A percentile compares a stretch with the other conserved stretches of the same genome.
Conservation (phyloP, 2,113 vertebrate species). For the Arizona elegans region DNA sequence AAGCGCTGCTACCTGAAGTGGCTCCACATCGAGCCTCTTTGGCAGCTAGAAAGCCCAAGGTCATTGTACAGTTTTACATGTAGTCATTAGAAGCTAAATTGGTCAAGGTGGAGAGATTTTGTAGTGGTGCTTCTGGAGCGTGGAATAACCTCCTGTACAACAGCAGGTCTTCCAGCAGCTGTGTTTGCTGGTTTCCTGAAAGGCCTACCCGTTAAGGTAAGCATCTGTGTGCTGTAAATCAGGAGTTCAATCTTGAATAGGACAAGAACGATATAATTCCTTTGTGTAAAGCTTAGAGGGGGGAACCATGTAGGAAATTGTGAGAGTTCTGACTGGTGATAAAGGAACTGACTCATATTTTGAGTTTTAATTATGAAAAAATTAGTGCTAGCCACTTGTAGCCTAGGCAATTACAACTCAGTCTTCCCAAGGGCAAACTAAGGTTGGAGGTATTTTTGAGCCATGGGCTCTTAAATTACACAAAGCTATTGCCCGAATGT, state of each 20-base stretch:
- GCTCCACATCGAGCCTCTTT: neutral
- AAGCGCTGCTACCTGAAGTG: neutral
- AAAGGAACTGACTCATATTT: neutral
- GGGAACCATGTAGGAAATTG: neutral
- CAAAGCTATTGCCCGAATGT: neutral
- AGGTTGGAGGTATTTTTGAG: slow-evolving; percentile 28
- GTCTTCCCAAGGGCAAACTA: slow-evolving; percentile 19
- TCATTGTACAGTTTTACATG: neutral
- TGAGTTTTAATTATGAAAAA: neutral
- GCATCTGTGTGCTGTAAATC: neutral
- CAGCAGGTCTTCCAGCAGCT: neutral
- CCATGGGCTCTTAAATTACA: neutral
- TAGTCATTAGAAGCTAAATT: neutral
- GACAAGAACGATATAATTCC: neutral
- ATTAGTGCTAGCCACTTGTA: neutral
- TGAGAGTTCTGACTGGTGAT: too few relatives aligned
- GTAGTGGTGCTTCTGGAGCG: neutral
- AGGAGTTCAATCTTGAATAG: neutral
- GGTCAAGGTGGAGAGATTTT: neutral
- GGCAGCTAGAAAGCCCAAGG: neutral
- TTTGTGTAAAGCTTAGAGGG: neutral
- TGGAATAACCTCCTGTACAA: neutral
- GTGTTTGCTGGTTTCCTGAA: neutral
- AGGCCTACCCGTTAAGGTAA: neutral
- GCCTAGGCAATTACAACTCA: neutral